Conservation (phyloP, 2,797 vertebrate genomes). For the Telmatherina bonti region DNA sequence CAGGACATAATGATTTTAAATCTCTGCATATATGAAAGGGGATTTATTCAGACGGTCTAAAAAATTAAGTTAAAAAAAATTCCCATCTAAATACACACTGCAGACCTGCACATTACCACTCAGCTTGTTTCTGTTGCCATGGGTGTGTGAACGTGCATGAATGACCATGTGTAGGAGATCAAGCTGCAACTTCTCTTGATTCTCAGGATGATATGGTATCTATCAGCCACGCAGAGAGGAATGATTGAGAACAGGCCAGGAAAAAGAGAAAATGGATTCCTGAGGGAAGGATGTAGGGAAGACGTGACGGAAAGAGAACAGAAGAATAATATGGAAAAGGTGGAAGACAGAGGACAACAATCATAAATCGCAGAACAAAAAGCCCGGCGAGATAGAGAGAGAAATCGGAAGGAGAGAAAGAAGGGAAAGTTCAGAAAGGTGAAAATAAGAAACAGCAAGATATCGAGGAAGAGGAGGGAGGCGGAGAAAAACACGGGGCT, state of each 20-base stretch:
- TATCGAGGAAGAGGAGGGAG: slow-evolving; percentile 18
- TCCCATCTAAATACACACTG: neutral
- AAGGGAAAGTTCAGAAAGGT: slow-evolving; percentile 32
- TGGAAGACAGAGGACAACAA: neutral
- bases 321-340: slow-evolving; percentile 13
- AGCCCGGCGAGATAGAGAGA: slow-evolving; percentile 24
- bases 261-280: slow-evolving; percentile 66
- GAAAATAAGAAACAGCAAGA: slow-evolving; percentile 28
- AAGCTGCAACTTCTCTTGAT: slow-evolving; percentile 75
- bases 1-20: too few species aligned
- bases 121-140: slow-evolving; percentile 20
- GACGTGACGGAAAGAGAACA: slow-evolving; percentile 9
- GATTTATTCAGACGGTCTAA: neutral
- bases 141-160: slow-evolving; percentile 45
- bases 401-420: slow-evolving; percentile 22
- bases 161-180: slow-evolving; percentile 53
- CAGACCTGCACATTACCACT: neutral
- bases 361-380: slow-evolving; percentile 35
- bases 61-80: neutral
- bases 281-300: slow-evolving; percentile 20
- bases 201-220: slow-evolving; percentile 71
- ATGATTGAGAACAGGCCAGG: slow-evolving; percentile 72
- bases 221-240: slow-evolving; percentile 69
- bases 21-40: neutral
- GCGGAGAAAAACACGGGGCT: slow-evolving; percentile 14